These are phyloP conservation scores for Thunnus thynnus DNA, from an alignment of 2,113 vertebrate species.

Conservation along the genomic window DNA sequence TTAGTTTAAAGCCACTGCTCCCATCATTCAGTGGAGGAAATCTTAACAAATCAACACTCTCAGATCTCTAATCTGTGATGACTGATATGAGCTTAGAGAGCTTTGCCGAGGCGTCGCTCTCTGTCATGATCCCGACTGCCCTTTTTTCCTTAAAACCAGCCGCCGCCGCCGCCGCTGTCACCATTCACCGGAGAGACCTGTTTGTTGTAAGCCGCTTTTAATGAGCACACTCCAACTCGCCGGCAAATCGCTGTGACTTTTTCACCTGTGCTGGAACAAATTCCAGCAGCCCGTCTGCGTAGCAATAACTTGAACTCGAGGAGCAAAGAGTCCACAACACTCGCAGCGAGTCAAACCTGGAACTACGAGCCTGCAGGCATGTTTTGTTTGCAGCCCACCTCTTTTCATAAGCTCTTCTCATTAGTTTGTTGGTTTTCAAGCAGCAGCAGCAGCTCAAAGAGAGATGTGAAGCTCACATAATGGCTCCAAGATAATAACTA, in stretches of 20 bases:
- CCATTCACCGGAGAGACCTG: constrained; percentile 29
- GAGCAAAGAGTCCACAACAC: not conserved
- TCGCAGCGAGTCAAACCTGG: constrained; percentile 37
- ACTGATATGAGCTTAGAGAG: constrained; percentile 44
- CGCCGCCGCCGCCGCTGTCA: not conserved
- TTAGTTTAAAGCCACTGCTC: constrained; percentile 7
- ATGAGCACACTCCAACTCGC: constrained; percentile 61
- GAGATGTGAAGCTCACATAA: constrained; percentile 54
- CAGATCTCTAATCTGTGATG: constrained; percentile 41
- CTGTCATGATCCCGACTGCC: constrained; percentile 25
- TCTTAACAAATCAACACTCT: constrained; percentile 40
- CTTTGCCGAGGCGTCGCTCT: constrained; percentile 30
- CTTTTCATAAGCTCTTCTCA: constrained; percentile 36
- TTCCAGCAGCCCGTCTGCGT: constrained; percentile 23
- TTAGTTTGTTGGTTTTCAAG: constrained; percentile 64
- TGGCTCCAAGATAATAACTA: constrained; percentile 45
- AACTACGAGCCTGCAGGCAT: constrained; percentile 36
- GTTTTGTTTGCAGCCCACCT: constrained; percentile 47
- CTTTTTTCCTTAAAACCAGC: constrained; percentile 17
- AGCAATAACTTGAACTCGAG: constrained; percentile 13
- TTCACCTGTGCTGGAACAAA: constrained; percentile 56
- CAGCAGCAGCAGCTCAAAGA: constrained; percentile 42
- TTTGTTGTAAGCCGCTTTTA: constrained; percentile 66
- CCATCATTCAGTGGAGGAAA: constrained; percentile 11
- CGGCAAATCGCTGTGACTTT: constrained; percentile 50